A percentile compares a stretch with the other conserved stretches of the same genome.
phyloP scores from a whole-genome alignment of 2,888 invertebrate genomes.

The Pteria penguin region DNA sequence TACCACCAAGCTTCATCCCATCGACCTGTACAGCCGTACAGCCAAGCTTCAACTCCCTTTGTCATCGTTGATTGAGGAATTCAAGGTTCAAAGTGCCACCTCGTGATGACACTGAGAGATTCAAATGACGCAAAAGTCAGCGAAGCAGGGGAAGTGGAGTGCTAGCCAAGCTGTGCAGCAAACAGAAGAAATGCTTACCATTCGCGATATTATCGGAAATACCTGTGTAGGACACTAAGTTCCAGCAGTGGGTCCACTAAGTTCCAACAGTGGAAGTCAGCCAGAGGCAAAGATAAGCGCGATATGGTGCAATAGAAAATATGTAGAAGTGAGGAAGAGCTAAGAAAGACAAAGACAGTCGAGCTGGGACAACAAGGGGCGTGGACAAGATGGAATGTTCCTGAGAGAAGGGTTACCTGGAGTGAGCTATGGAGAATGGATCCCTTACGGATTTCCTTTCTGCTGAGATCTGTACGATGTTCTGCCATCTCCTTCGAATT shows the following conservation, averaged over 20 bases:
- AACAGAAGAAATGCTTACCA: background rate
- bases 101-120: too few relatives aligned
- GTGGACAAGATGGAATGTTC: too few relatives aligned
- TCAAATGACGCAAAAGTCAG: slow-evolving; percentile 17
- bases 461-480: slow-evolving; percentile 36
- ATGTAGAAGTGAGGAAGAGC: background rate
- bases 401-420: too few relatives aligned
- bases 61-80: background rate
- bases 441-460: too few relatives aligned
- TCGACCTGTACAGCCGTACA: background rate
- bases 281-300: too few relatives aligned
- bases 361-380: slow-evolving; percentile 27
- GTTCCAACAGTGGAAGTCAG: too few relatives aligned
- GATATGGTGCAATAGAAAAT: too few relatives aligned
- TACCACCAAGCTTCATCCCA: too few relatives aligned
- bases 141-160: slow-evolving; percentile 28
- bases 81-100: background rate
- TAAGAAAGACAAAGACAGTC: slow-evolving; percentile 11
- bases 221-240: background rate
- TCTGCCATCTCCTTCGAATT: slow-evolving; percentile 31
- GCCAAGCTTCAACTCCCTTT: background rate
- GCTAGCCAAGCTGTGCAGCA: too few relatives aligned
- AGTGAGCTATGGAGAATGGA: too few relatives aligned
- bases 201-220: too few relatives aligned
- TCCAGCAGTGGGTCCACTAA: background rate